Percentiles rank a stretch among this genome's conserved stretches.
phyloP scores from a whole-genome alignment of 2,113 vertebrate genomes.

The Scytalopus superciliaris region DNA sequence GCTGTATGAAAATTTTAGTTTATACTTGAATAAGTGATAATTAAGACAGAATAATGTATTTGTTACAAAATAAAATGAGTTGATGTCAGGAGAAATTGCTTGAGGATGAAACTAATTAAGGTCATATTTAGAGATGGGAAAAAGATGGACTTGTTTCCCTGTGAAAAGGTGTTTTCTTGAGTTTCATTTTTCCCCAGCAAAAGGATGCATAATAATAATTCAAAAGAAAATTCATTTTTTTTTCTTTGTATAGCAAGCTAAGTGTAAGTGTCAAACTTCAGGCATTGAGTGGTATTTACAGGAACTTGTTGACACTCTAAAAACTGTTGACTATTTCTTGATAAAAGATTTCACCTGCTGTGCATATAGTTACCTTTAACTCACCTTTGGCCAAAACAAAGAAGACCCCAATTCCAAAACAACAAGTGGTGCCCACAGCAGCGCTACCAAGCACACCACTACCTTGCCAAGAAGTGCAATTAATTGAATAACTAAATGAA shows the following conservation, averaged over 20 bases:
- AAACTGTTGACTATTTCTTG: not conserved
- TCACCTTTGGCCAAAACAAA: not conserved
- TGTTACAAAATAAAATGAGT: constrained; percentile 23
- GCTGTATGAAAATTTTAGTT: constrained; percentile 49
- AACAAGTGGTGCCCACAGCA: not conserved
- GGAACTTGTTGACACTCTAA: not conserved
- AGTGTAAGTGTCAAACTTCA: not conserved
- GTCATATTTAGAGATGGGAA: not conserved
- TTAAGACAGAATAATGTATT: constrained; percentile 54
- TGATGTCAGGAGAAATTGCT: not conserved
- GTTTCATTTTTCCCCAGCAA: not conserved
- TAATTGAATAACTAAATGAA: not conserved
- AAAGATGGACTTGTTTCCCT: not conserved
- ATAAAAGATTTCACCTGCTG: not conserved
- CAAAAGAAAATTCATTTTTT: not conserved
- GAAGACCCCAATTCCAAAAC: not conserved
- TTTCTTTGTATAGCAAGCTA: not conserved
- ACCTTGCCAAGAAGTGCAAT: not conserved
- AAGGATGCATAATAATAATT: not conserved
- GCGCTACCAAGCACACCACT: not conserved
- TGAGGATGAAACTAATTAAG: constrained; percentile 20
- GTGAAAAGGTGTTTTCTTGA: not conserved
- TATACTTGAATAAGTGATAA: constrained; percentile 10
- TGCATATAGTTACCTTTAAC: not conserved
- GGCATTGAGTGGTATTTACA: not conserved